Conservation (phyloP, 1,140 invertebrate species). For the Coenobita brevimanus region DNA sequence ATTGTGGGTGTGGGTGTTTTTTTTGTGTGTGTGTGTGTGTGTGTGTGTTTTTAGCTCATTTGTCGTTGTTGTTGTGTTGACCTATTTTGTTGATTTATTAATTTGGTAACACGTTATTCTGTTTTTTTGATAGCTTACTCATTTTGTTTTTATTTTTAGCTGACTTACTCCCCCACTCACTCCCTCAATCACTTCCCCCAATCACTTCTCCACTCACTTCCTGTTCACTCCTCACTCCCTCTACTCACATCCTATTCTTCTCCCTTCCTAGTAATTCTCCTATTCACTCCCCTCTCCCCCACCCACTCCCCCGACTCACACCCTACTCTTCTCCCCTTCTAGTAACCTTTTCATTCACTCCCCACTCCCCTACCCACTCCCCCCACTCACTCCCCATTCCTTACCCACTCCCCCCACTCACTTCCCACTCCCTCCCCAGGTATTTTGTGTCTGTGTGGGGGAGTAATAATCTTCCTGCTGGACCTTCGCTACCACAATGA, state of each 20-base stretch:
- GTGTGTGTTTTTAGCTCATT: too few species aligned
- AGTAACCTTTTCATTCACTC: too few species aligned
- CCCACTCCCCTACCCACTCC: not conserved
- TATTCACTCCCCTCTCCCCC: too few species aligned
- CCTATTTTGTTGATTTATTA: too few species aligned
- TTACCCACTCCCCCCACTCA: not conserved
- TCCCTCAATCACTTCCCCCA: not conserved
- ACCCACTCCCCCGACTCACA: too few species aligned
- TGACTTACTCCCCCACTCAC: not conserved
- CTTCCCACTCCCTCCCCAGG: constrained; percentile 72
- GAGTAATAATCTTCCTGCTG: constrained; percentile 73
- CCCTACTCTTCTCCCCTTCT: too few species aligned
- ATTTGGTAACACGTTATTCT: too few species aligned
- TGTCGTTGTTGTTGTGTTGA: constrained; percentile 75
- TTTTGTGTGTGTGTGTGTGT: too few species aligned
- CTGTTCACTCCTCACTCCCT: not conserved
- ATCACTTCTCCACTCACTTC: not conserved
- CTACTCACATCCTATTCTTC: too few species aligned
- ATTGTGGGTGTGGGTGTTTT: not conserved
- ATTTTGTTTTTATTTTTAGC: too few species aligned
- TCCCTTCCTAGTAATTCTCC: too few species aligned
- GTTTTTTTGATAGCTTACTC: too few species aligned
- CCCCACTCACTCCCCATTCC: not conserved
- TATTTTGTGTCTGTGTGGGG: constrained; percentile 75
- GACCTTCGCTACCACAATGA: constrained; percentile 74